Conservation (phyloP, 2,797 vertebrate species). For the Cuniculus paca region DNA sequence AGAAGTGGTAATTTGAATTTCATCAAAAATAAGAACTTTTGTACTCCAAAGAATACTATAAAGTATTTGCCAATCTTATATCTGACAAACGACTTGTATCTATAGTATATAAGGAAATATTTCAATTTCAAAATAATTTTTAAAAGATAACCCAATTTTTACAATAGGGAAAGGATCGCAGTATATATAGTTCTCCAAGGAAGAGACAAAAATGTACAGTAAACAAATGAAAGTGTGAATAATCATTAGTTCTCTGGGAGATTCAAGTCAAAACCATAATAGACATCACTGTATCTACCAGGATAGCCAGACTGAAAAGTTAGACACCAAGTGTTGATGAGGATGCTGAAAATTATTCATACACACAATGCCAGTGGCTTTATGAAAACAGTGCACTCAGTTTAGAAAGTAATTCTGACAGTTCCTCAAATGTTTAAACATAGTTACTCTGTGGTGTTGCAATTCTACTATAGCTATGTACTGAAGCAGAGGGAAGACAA, state of each 20-base stretch:
- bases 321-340: neutral
- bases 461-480: neutral
- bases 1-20: neutral
- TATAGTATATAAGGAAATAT: neutral
- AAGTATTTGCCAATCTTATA: neutral
- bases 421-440: neutral
- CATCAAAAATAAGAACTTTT: neutral
- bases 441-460: neutral
- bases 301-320: neutral
- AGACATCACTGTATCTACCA: neutral
- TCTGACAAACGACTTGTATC: neutral
- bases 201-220: neutral
- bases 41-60: neutral
- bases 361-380: neutral
- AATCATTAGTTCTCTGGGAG: neutral
- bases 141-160: neutral
- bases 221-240: neutral
- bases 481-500: neutral
- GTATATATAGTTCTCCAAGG: neutral
- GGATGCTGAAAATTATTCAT: neutral
- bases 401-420: neutral
- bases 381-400: neutral
- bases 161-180: neutral
- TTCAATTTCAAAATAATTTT: neutral
- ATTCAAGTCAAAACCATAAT: neutral